phyloP scores from a whole-genome alignment of 92 coral and sea anemone species.

The Bergia puertoricense region DNA sequence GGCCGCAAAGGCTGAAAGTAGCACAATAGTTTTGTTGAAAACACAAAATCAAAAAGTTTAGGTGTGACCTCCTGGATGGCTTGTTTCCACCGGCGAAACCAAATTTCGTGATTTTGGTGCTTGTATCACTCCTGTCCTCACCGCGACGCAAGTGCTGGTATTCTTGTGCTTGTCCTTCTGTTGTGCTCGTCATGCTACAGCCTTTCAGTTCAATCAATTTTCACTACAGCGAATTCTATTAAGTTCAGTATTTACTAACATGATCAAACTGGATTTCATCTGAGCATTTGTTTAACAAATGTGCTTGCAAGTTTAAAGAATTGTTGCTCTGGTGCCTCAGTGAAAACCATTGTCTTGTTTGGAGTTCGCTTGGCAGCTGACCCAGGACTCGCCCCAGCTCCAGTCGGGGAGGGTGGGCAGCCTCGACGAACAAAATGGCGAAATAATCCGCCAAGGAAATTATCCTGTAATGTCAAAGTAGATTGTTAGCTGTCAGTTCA shows the following conservation, averaged over 20 bases:
- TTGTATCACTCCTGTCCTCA: background rate
- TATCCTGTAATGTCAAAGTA: slow-evolving; percentile 63
- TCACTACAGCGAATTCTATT: background rate
- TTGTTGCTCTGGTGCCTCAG: slow-evolving; percentile 83
- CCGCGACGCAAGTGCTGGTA: background rate
- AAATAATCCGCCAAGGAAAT: slow-evolving; percentile 85
- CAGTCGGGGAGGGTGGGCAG: slow-evolving; percentile 90
- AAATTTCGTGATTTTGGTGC: background rate
- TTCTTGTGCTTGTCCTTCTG: background rate
- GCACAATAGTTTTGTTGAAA: background rate
- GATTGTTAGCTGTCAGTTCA: background rate
- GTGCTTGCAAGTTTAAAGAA: slow-evolving; percentile 86
- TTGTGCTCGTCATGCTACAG: background rate
- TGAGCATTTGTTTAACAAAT: slow-evolving; percentile 81
- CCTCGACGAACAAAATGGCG: slow-evolving; percentile 92
- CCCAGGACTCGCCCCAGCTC: slow-evolving; percentile 75
- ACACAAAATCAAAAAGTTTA: background rate
- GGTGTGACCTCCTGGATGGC: background rate
- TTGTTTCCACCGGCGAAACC: no score
- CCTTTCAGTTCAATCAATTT: background rate
- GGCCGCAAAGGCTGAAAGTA: background rate
- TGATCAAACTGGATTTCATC: slow-evolving; percentile 32
- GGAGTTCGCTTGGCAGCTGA: slow-evolving; percentile 69
- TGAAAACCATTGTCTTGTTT: slow-evolving; percentile 67
- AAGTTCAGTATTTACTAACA: background rate